Base-by-base conservation (phyloP, 2,113 vertebrate genomes). In the Haemorhous mexicanus region DNA sequence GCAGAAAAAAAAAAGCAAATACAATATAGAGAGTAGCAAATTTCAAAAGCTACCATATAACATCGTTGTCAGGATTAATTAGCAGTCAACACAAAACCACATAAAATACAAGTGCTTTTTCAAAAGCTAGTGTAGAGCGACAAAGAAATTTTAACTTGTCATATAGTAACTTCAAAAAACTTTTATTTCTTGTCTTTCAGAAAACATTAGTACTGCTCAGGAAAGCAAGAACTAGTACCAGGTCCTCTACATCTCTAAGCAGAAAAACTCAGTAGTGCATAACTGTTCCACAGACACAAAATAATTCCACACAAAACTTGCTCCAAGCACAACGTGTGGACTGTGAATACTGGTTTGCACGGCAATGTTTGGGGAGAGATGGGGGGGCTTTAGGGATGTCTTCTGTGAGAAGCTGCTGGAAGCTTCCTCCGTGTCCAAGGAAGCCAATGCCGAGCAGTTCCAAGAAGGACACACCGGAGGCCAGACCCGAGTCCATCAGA, bases 401-500 rank as follows among this genome's bases (percentile, higher is more conserved):
- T 70, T 44, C 47, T 58, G 15, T 74, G 17, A 73, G 68, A 32
- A 68, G 76, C 4, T 86, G 21, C 13, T 41, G 8, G 53, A 77
- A 78, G 30, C 39, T 73, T 78, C 11, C 22, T 9, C 17, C 3
- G 5, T 13, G 43, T 52, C 30, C 15, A 1, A 32, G 5, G n/a
- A 33, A 52, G 43, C 4, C 58, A 74, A 11, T 16, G 27, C 13
- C 23, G 32, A 7, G 1, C 0, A 0, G 35, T 13, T 64, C 62
- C 44, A 59, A 35, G 43, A 35, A 0, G 0, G 30, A 62, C 28
- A 33, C 2, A 2, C 5, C 0, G 0, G 26, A 37, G 52, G 19
- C 50, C 52, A 76, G 47, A 56, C 4, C 24, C 0, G 0, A 46
- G 56, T 11, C 56, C 7, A 13, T 16, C 59, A 41, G 18, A 0